Conservation (phyloP, 2,888 invertebrate genomes). For the Polylopha cassiicola region DNA sequence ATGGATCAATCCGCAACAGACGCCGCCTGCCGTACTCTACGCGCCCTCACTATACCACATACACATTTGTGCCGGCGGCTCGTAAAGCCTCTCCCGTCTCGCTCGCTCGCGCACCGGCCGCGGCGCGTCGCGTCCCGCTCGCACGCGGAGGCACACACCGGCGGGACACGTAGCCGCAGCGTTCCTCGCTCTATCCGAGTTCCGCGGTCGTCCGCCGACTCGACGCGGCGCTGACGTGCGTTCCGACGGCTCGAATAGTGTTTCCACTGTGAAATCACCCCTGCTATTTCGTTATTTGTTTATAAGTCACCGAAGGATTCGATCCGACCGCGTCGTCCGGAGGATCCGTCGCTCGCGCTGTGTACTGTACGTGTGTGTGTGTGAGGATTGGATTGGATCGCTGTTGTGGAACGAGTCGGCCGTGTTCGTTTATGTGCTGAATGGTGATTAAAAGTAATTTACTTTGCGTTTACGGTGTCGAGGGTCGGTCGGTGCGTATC, state of each 20-base stretch:
- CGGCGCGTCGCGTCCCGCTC: slow-evolving; percentile 41
- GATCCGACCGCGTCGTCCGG: slow-evolving; percentile 43
- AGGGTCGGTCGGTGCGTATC: slow-evolving; percentile 62
- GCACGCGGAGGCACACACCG: slow-evolving; percentile 35
- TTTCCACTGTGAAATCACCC: slow-evolving; percentile 63
- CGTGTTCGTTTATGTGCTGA: slow-evolving; percentile 68
- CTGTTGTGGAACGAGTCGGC: slow-evolving; percentile 60
- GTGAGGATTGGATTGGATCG: slow-evolving; percentile 44
- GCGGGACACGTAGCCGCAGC: slow-evolving; percentile 69
- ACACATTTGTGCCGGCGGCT: slow-evolving; percentile 58
- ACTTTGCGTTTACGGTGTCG: slow-evolving; percentile 69
- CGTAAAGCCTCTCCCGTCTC: slow-evolving; percentile 42
- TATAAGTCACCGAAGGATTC: slow-evolving; percentile 54
- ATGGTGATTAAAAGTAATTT: slow-evolving; percentile 75
- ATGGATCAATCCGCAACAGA: slow-evolving; percentile 55
- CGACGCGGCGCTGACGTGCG: slow-evolving; percentile 72
- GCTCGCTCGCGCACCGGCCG: slow-evolving; percentile 26
- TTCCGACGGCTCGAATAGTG: slow-evolving; percentile 56
- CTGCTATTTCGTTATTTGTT: slow-evolving; percentile 69
- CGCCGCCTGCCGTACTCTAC: slow-evolving; percentile 43
- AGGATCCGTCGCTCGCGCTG: slow-evolving; percentile 52
- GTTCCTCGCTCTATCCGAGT: slow-evolving; percentile 52
- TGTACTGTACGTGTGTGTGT: slow-evolving; percentile 59
- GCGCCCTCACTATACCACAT: slow-evolving; percentile 51
- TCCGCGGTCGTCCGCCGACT: slow-evolving; percentile 71